A percentile compares a stretch with the other conserved stretches of the same genome.
Evolutionary conservation across 2,113 vertebrate genomes (phyloP).

Genomic region (Talpa occidentalis): DNA sequence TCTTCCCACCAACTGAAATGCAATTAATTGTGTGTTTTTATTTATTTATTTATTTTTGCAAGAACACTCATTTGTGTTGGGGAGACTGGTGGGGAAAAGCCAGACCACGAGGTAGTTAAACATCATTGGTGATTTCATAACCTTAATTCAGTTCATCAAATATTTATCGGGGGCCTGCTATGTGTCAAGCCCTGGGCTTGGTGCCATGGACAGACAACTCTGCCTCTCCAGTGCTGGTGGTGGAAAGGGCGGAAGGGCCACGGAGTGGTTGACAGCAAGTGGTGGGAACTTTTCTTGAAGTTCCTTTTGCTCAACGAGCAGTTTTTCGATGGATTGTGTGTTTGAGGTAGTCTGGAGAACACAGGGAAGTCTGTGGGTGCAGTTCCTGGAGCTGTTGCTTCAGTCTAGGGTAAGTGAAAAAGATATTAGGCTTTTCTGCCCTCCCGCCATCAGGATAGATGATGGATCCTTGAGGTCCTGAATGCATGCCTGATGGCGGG

Average conservation of each 20-base stretch:
- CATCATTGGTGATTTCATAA: constrained; percentile 9
- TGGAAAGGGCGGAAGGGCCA: no score
- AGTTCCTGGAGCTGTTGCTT: neutral
- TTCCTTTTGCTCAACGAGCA: neutral
- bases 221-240: neutral
- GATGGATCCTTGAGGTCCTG: no score
- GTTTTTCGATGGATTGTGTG: neutral
- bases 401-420: no score
- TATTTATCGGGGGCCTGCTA: neutral
- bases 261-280: neutral
- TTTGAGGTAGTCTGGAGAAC: neutral
- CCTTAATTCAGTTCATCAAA: neutral
- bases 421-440: no score
- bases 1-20: constrained; percentile 24
- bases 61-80: constrained; percentile 20
- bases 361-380: neutral
- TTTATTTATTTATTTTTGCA: neutral
- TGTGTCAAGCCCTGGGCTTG: neutral
- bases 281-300: neutral
- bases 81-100: neutral
- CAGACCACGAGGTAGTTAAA: neutral
- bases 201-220: neutral
- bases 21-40: neutral
- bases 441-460: no score
- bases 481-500: no score